These are phyloP conservation scores for Dasyurus viverrinus DNA, from an alignment of 2,113 vertebrate species.

Conservation along the genomic window DNA sequence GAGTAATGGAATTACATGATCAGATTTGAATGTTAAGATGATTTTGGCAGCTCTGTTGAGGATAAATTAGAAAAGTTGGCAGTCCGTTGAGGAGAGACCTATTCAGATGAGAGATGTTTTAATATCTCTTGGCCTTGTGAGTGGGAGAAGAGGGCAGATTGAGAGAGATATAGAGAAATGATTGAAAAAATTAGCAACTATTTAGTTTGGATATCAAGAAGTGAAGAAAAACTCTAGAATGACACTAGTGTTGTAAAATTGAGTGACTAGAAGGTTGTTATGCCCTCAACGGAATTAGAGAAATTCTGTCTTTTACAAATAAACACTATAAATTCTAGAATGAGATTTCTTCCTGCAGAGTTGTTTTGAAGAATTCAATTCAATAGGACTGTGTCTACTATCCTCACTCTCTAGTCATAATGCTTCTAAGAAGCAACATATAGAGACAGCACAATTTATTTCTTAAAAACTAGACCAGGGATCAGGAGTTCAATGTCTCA, in stretches of 20 bases:
- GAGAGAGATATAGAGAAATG: background rate
- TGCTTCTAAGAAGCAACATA: background rate
- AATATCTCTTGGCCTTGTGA: background rate
- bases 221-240: background rate
- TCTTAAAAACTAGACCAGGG: background rate
- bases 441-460: background rate
- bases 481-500: background rate
- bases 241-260: background rate
- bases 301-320: background rate
- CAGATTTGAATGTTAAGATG: background rate
- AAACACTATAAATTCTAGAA: background rate
- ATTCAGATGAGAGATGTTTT: background rate
- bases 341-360: background rate
- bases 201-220: background rate
- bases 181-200: background rate
- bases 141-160: background rate
- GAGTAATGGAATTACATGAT: background rate
- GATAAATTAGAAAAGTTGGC: background rate
- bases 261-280: background rate
- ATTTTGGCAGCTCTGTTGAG: background rate
- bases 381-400: background rate
- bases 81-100: background rate
- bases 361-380: background rate
- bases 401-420: background rate
- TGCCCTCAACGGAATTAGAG: background rate